A percentile compares a stretch with the other conserved stretches of the same genome.
These are phyloP conservation scores for Erynnis tages DNA, from an alignment of 2,888 invertebrate species.

Conservation along the genomic window DNA sequence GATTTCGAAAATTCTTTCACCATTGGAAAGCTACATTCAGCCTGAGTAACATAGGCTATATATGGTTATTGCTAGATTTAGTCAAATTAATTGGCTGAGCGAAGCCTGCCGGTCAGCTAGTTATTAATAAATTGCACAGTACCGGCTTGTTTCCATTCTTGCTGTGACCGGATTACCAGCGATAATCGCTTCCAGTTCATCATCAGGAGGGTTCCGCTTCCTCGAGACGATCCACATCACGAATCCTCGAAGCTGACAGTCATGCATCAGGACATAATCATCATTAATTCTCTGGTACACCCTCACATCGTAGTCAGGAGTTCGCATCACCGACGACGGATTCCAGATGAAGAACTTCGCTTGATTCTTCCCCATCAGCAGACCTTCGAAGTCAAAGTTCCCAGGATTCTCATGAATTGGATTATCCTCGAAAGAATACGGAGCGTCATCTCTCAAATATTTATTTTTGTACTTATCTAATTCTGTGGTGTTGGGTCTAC, in stretches of 20 bases:
- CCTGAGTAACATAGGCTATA: too few species aligned
- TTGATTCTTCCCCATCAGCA: not conserved
- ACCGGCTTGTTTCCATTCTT: too few species aligned
- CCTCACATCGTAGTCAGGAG: not conserved
- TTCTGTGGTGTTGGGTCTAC: not conserved
- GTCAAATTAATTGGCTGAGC: too few species aligned
- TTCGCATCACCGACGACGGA: not conserved
- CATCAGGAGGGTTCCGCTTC: not conserved
- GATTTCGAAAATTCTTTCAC: too few species aligned
- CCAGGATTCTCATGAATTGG: not conserved
- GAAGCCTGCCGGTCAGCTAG: too few species aligned
- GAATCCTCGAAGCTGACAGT: not conserved
- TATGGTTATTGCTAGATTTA: too few species aligned
- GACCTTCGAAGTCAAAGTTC: not conserved
- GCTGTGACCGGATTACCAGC: not conserved
- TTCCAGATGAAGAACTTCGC: slow-evolving; percentile 10
- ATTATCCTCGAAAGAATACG: slow-evolving; percentile 4
- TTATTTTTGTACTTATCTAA: not conserved
- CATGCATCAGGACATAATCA: not conserved
- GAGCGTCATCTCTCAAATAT: not conserved
- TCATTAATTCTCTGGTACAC: not conserved
- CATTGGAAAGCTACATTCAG: too few species aligned
- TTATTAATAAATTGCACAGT: too few species aligned
- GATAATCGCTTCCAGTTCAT: not conserved
- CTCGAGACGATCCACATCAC: not conserved